phyloP scores from a whole-genome alignment of 2,888 invertebrate genomes.

The Rhagophthalmus giganteus region DNA sequence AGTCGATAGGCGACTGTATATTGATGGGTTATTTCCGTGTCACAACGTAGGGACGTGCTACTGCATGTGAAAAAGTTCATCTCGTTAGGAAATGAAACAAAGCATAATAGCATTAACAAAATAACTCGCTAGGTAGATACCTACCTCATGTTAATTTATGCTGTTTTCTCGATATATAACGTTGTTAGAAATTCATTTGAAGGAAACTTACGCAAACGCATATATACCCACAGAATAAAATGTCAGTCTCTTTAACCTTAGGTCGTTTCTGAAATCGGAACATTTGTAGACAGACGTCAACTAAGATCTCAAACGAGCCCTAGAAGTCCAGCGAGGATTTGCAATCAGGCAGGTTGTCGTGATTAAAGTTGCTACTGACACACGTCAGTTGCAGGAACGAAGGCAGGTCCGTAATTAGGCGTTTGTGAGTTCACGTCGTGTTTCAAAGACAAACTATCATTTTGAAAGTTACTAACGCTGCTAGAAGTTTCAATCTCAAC shows the following conservation, averaged over 20 bases:
- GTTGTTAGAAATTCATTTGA: too few relatives aligned
- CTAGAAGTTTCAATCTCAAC: constrained; percentile 22
- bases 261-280: constrained; percentile 17
- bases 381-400: constrained; percentile 39
- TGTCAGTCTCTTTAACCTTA: constrained; percentile 18
- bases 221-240: constrained; percentile 5
- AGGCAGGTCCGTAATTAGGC: constrained; percentile 42
- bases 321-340: constrained; percentile 35
- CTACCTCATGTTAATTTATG: neutral
- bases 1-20: constrained; percentile 47
- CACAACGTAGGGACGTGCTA: constrained; percentile 36
- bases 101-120: neutral
- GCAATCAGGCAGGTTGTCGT: constrained; percentile 39
- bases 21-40: constrained; percentile 51
- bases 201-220: neutral
- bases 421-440: constrained; percentile 37
- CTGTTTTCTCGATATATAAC: too few relatives aligned
- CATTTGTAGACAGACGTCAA: constrained; percentile 37
- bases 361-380: constrained; percentile 43
- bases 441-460: constrained; percentile 42
- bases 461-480: constrained; percentile 37
- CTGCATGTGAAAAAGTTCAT: constrained; percentile 22
- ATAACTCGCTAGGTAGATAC: neutral
- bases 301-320: constrained; percentile 29
- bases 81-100: constrained; percentile 18